Evolutionary conservation across 2,113 vertebrate genomes (phyloP).

Genomic region (Rhipidura dahli): DNA sequence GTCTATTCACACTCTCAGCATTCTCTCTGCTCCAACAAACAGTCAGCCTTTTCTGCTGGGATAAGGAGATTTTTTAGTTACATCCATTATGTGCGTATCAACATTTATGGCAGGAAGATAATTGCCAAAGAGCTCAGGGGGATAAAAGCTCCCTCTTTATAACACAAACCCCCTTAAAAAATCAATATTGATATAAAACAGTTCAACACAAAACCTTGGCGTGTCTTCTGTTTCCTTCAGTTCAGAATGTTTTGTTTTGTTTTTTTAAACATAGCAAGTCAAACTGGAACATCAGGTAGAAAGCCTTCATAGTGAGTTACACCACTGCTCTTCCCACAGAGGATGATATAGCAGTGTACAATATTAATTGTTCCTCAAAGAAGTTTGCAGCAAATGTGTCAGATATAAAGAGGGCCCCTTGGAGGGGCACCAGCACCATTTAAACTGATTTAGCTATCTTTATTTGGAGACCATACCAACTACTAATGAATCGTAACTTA

Average conservation of each 20-base stretch:
- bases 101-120: constrained; percentile 84
- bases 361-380: constrained; percentile 53
- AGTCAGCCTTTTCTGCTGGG: constrained; percentile 78
- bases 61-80: constrained; percentile 81
- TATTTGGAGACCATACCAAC: constrained; percentile 29
- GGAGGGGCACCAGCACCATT: constrained; percentile 41
- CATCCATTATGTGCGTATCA: constrained; percentile 82
- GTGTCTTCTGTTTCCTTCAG: constrained; percentile 29
- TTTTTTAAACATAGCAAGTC: background rate
- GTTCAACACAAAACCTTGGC: constrained; percentile 43
- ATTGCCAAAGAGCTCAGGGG: constrained; percentile 79
- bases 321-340: background rate
- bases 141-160: constrained; percentile 77
- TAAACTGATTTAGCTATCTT: constrained; percentile 43
- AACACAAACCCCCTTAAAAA: constrained; percentile 64
- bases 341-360: background rate
- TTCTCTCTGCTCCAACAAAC: constrained; percentile 82
- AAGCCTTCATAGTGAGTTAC: background rate
- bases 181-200: constrained; percentile 78
- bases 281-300: background rate
- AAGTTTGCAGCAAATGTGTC: constrained; percentile 36
- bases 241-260: constrained; percentile 12
- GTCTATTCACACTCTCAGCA: constrained; percentile 80
- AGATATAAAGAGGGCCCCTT: constrained; percentile 14
- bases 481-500: constrained; percentile 26